These are phyloP conservation scores for Onychostruthus taczanowskii DNA, from an alignment of 2,113 vertebrate genomes.

Conservation along the genomic window DNA sequence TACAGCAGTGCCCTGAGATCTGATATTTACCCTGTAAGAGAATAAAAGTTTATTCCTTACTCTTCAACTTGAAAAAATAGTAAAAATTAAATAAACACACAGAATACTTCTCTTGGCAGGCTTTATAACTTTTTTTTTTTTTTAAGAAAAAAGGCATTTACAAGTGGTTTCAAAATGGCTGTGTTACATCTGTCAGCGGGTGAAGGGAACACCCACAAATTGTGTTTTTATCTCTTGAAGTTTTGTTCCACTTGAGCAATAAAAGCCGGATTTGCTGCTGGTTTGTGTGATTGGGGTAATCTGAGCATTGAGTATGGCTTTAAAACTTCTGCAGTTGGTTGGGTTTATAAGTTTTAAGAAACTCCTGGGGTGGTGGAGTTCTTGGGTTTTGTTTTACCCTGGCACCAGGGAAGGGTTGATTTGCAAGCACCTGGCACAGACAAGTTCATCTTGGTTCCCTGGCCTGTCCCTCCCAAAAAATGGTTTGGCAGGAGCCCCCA, in stretches of 20 bases:
- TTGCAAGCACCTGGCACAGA: constrained; percentile 51
- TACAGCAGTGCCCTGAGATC: not conserved
- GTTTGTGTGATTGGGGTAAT: constrained; percentile 53
- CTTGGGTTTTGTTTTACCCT: constrained; percentile 26
- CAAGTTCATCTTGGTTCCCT: constrained; percentile 35
- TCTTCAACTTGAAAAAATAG: constrained; percentile 40
- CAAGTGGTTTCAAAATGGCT: constrained; percentile 72
- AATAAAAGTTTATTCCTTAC: constrained; percentile 44
- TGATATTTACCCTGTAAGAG: constrained; percentile 17
- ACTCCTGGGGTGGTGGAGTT: constrained; percentile 12
- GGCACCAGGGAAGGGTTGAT: not conserved
- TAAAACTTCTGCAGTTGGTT: constrained; percentile 35
- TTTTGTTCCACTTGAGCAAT: constrained; percentile 71
- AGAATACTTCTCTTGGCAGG: constrained; percentile 63
- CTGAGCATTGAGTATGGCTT: constrained; percentile 4
- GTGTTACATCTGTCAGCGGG: constrained; percentile 71
- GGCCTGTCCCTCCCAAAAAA: constrained; percentile 6
- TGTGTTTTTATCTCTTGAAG: constrained; percentile 70
- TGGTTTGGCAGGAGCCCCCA: constrained; percentile 24
- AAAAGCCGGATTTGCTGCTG: constrained; percentile 59
- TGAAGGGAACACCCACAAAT: constrained; percentile 73
- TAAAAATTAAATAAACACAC: constrained; percentile 62
- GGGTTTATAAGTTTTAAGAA: constrained; percentile 50
- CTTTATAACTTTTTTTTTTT: constrained; percentile 6
- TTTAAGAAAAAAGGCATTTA: constrained; percentile 57